phyloP scores from a whole-genome alignment of 1,140 invertebrate species.

The Bombus turneri region DNA sequence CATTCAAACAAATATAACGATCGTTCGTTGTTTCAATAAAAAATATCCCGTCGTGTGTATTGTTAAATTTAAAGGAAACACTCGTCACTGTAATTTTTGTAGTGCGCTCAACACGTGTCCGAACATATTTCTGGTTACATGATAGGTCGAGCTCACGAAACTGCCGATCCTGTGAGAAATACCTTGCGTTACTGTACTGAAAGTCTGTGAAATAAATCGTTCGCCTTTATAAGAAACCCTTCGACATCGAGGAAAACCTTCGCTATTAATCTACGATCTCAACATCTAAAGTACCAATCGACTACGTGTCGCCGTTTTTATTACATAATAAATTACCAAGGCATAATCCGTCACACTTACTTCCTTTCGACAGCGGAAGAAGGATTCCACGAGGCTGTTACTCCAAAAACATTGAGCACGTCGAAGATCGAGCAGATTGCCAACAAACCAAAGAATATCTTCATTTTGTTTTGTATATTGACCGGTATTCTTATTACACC shows the following conservation, averaged over 20 bases:
- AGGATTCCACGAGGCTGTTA: neutral
- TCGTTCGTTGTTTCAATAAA: conserved; percentile 20
- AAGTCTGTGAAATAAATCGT: conserved; percentile 24
- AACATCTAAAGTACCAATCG: conserved; percentile 28
- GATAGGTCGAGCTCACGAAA: neutral
- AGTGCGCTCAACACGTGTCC: neutral
- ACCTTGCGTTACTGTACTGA: conserved; percentile 16
- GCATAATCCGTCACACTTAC: neutral
- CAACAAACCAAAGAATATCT: conserved; percentile 19
- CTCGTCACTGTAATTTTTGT: neutral
- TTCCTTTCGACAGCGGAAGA: neutral
- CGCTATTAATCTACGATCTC: conserved; percentile 33
- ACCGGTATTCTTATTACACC: no score
- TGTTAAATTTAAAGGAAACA: neutral
- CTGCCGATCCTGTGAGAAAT: conserved; percentile 30
- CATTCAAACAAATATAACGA: neutral
- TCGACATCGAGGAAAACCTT: neutral
- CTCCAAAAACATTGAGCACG: neutral
- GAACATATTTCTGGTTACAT: neutral
- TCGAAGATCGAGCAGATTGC: conserved; percentile 29
- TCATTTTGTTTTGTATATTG: conserved; percentile 26
- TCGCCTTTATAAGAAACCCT: conserved; percentile 16
- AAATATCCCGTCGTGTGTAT: neutral
- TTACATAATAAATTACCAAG: neutral
- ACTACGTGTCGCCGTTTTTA: neutral